Base-by-base conservation (phyloP, 2,888 invertebrate genomes). In the Drosophila differens region DNA sequence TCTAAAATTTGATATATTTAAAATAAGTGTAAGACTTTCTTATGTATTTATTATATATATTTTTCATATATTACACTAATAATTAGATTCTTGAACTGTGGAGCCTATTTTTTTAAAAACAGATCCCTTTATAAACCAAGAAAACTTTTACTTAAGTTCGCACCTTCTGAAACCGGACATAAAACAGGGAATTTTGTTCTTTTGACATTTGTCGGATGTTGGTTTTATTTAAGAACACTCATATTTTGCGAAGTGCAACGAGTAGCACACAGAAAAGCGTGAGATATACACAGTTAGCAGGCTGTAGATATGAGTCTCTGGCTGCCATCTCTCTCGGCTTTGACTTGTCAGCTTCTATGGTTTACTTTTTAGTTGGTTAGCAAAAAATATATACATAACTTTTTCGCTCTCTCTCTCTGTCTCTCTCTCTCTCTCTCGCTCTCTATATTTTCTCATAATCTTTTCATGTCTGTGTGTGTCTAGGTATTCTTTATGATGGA, bases 311-410 rank as follows among this genome's bases (percentile, higher is more conserved):
- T 16, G 7, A 22, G 35, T 49, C 58, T 51, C 59, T 66, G 54
- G 39, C 57, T 58, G 49, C 52, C 52, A 25, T 12, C 16, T 47
- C 14, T 51, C 33, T 41, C n/a, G 41, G 54, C 74, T 79, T 83
- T 77, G 68, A 61, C 79, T 74, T 78, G 67, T 33, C 62, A 59
- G 67, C 64, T 79, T 76, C 81, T 84, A 86, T 79, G 85, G 82
- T 80, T 76, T 89, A 84, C 89, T 89, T 85, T 82, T 84, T 82
- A 85, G 85, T 87, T 87, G 82, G 87, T 89, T 81, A 79, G 81
- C 66, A 80, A 74, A 84, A 89, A 79, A 81, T 74, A 75, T 55
- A 41, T 32, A 68, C 30, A 69, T 67, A 83, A 83, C 71, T 81
- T 85, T 67, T 57, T 14, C 12, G 16, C 67, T 35, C 60, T 19